These are phyloP conservation scores for Rachycentron canadum DNA, from an alignment of 2,797 vertebrate species.

Conservation along the genomic window DNA sequence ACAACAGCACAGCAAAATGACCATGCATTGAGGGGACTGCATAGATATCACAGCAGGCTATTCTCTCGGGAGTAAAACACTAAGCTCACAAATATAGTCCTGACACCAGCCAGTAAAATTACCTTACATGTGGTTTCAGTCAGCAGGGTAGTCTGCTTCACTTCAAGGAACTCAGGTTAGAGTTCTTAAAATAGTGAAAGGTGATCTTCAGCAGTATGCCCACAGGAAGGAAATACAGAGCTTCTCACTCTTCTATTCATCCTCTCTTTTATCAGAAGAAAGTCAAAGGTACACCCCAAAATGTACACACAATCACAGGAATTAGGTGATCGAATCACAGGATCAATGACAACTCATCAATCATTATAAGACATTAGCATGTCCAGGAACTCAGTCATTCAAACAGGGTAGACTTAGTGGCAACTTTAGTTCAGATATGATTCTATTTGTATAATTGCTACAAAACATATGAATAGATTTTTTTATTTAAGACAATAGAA, in stretches of 20 bases:
- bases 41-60: not conserved
- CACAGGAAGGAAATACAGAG: not conserved
- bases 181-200: not conserved
- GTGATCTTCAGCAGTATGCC: not conserved
- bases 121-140: conserved; percentile 35
- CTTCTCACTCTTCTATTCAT: not conserved
- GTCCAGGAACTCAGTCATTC: conserved; percentile 12
- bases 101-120: not conserved
- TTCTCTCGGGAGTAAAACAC: not conserved
- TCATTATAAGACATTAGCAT: not conserved
- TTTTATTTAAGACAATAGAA: not conserved
- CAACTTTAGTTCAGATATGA: not conserved
- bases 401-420: conserved; percentile 11
- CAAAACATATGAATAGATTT: not conserved
- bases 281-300: not conserved
- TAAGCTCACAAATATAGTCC: not conserved
- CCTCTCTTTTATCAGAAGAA: conserved; percentile 19
- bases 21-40: no score
- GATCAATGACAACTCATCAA: conserved; percentile 41
- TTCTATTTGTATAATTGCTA: not conserved
- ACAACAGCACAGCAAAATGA: not conserved
- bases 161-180: not conserved
- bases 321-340: conserved; percentile 32
- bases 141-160: not conserved
- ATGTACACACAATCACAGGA: conserved; percentile 16